Conservation (phyloP, 2,888 invertebrate species). For the Steinernema hermaphroditum region DNA sequence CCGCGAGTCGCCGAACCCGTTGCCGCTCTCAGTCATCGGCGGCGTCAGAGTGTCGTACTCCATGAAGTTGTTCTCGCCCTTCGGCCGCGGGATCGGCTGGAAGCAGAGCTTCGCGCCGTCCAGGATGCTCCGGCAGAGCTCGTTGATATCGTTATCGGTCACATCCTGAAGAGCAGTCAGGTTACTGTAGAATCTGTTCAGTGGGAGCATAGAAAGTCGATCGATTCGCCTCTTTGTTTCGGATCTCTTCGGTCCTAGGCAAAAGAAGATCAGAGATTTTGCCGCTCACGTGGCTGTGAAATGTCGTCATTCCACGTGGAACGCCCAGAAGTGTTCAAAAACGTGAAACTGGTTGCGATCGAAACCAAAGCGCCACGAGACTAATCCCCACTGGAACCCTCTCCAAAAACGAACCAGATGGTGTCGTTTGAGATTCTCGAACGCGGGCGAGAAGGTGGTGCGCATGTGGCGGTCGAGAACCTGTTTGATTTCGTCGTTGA, state of each 20-base stretch:
- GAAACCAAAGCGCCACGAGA: no score
- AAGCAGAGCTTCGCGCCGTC: conserved; percentile 59
- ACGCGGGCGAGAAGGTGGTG: conserved; percentile 62
- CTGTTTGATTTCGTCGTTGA: conserved; percentile 55
- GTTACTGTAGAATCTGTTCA: no score
- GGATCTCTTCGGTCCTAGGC: no score
- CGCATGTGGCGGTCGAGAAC: conserved; percentile 61
- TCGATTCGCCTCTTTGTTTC: no score
- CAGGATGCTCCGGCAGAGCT: conserved; percentile 54
- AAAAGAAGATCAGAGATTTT: no score
- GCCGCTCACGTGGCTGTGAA: no score
- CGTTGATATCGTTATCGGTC: conserved; percentile 52
- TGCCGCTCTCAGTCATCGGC: conserved; percentile 9
- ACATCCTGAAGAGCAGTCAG: conserved; percentile 48
- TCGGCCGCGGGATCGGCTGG: conserved; percentile 32
- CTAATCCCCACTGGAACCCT: no score
- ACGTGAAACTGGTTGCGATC: no score
- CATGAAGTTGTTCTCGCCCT: conserved; percentile 3
- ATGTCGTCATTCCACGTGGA: no score
- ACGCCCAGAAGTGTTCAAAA: no score
- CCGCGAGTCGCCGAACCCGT: background rate
- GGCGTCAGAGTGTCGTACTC: conserved; percentile 3
- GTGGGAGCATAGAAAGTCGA: no score
- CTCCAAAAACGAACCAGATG: background rate
- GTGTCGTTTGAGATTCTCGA: conserved; percentile 61